Evolutionary conservation across 2,113 vertebrate genomes (phyloP), one percentile per base, ranked within the genome.

Genomic region (Erythrocercus mccallii): DNA sequence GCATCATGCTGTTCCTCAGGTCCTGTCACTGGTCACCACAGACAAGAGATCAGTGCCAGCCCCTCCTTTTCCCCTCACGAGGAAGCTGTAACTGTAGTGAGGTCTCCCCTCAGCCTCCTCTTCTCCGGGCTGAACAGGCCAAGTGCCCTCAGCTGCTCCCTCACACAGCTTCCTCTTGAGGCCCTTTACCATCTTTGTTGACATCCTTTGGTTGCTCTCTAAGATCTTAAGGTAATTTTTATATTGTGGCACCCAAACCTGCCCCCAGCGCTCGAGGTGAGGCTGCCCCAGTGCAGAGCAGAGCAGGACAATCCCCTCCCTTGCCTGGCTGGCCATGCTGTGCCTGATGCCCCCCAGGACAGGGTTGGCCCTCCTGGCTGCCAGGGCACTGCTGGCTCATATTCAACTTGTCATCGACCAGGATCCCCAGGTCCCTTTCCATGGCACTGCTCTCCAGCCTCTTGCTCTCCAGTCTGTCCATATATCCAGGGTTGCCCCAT

Each of bases 351-450:
- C 0, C 7, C 31, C 11, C 33, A 30, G n/a, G 53, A 11, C 77
- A 74, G 1, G 15, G 2, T 2, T 58, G 60, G 5, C 44, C 2
- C 33, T 66, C 33, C 37, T n/a, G 28, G 19, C 51, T 81, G 44
- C 15, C 77, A 51, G 60, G 60, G 6, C 44, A 51, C 37, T 38
- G 19, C 51, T 73, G 19, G 0, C 5, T 24, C 19, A 1, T 2
- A 1, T 4, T n/a, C 68, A 73, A 1, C 23, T 28, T 37, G 37
- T 7, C 37, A 38, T 0, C 0, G 0, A 38, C 37, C 22, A 14
- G 33, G 12, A n/a, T 0, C 1, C 11, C 18, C 22, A 57, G 27
- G 15, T 0, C 4, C 8, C 10, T 50, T 56, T 72, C 31, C 3
- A 2, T 0, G 0, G 17, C 6, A 4, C 15, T 44, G 8, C 8